Evolutionary conservation across 2,113 vertebrate species (phyloP).

Genomic region (Cyprinodon tularosa): DNA sequence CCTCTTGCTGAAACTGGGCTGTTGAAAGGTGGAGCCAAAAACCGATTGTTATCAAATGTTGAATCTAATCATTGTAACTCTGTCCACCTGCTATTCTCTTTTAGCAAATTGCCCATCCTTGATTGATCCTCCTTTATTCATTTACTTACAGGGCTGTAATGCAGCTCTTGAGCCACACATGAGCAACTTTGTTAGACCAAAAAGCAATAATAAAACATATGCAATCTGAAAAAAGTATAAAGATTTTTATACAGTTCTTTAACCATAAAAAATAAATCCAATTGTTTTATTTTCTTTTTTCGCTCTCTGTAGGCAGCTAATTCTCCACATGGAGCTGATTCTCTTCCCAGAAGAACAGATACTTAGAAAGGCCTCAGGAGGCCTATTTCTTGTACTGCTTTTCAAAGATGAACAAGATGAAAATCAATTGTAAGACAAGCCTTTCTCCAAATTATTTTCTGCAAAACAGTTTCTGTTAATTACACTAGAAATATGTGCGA

Average conservation of each 20-base stretch:
- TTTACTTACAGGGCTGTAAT: conserved; percentile 7
- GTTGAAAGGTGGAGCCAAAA: not conserved
- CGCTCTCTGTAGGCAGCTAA: not conserved
- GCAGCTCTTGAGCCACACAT: conserved; percentile 45
- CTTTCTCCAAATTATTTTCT: conserved; percentile 5
- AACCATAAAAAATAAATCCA: conserved; percentile 2
- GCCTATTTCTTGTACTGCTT: conserved; percentile 4
- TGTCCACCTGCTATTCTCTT: conserved; percentile 37
- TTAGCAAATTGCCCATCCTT: conserved; percentile 14
- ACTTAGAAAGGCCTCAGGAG: conserved; percentile 11
- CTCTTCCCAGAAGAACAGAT: conserved; percentile 14
- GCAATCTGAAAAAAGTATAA: not conserved
- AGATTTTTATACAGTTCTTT: not conserved
- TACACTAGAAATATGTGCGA: not conserved
- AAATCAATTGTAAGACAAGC: not conserved
- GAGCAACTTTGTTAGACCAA: conserved; percentile 10
- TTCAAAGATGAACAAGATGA: conserved; percentile 1
- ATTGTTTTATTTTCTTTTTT: not conserved
- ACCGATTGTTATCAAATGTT: conserved; percentile 1
- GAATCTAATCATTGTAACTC: conserved; percentile 30
- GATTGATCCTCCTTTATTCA: conserved; percentile 31
- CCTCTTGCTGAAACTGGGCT: conserved; percentile 16
- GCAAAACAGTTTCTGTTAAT: not conserved
- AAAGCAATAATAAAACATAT: not conserved
- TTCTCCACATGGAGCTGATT: conserved; percentile 20